Evolutionary conservation across 92 coral and sea anemone species (phyloP), one percentile per base, ranked within the genome.

Genomic region (Heteractis magnifica): DNA sequence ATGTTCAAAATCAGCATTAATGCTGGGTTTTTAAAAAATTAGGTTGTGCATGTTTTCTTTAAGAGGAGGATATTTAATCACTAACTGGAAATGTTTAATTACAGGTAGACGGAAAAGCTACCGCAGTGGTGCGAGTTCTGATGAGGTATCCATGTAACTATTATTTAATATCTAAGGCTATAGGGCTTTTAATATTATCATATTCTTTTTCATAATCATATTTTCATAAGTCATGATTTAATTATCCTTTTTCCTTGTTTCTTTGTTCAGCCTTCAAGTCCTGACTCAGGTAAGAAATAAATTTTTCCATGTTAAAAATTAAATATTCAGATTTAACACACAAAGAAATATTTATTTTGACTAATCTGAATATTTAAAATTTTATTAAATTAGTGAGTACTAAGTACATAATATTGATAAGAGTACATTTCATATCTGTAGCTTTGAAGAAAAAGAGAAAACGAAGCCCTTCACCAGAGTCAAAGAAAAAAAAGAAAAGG

Each of bases 391-490:
- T 12, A 53, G 13, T 0, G 1, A 53, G 9, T 53, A 12, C 13
- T 12, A 53, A 12, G 13, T 3, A 8, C 58, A 53, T 8, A 53
- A 53, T 53, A 65, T 18, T 20, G 19, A 65, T 19, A 34, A 12
- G 10, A 16, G 34, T 20, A 72, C 7, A 49, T 82, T 49, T 55
- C 49, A n/a, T 82, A 0, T 34, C 44, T 74, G 6, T 53, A 82
- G 90, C 83, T 55, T 51, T 68, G 49, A 87, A 87, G 71, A 95
- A 94, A 83, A 95, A 94, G 51, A 89, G 98, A 68, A 94, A 87
- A 82, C 83, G 96, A 65, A 94, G 98, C 23, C 98, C 98, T 8
- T 95, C 98, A 3, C 98, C 98, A 56, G 98, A 95, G 21, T 82
- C 89, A 49, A 91, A 94, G 79, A 95, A 95, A 90, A 95, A 90